Evolutionary conservation across 2,888 invertebrate genomes (phyloP).

Genomic region (Erynnis tages): DNA sequence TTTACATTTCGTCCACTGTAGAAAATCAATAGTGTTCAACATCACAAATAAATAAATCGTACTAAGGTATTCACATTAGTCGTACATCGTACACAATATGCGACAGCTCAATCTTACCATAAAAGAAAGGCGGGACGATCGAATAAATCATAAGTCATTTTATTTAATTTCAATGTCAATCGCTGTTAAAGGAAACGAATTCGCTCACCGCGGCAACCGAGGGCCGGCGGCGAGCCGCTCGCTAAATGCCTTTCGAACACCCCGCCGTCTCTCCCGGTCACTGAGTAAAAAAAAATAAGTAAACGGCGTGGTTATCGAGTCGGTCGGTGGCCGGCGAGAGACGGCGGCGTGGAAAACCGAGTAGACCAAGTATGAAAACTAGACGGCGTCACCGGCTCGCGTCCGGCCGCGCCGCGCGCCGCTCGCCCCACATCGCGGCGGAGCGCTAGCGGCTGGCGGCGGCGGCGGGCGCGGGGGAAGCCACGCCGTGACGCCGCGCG

Average conservation of each 20-base stretch:
- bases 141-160: conserved; percentile 61
- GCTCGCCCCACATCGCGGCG: conserved; percentile 48
- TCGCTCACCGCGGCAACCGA: conserved; percentile 65
- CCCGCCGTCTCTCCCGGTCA: conserved; percentile 44
- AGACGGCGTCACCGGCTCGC: conserved; percentile 14
- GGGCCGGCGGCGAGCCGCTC: conserved; percentile 52
- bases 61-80: conserved; percentile 77
- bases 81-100: conserved; percentile 74
- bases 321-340: conserved; percentile 53
- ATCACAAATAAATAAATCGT: conserved; percentile 82
- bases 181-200: conserved; percentile 53
- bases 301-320: conserved; percentile 40
- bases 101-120: conserved; percentile 72
- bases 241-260: conserved; percentile 60
- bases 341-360: conserved; percentile 38
- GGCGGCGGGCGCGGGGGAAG: conserved; percentile 44
- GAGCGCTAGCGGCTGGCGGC: conserved; percentile 30
- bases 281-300: conserved; percentile 44
- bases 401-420: conserved; percentile 30
- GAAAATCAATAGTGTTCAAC: conserved; percentile 80
- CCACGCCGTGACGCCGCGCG: conserved; percentile 58
- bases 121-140: conserved; percentile 73
- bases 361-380: conserved; percentile 12
- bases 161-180: conserved; percentile 61
- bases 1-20: conserved; percentile 81